Conservation (phyloP, 2,113 vertebrate species). For the Agapornis roseicollis region DNA sequence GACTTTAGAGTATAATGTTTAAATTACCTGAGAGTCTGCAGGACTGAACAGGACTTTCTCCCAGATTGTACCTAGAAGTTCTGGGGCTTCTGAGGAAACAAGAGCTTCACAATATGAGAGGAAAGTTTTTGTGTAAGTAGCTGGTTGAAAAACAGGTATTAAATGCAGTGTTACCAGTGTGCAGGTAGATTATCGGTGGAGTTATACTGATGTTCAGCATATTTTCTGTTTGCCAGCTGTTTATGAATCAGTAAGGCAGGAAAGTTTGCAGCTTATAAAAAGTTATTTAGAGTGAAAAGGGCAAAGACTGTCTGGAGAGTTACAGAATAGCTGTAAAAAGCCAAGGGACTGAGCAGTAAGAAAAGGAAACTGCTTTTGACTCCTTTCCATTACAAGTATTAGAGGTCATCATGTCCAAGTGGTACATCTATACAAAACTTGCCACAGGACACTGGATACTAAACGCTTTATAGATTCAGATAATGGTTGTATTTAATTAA, state of each 20-base stretch:
- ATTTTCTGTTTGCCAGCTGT: background rate
- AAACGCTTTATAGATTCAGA: background rate
- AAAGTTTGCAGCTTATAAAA: background rate
- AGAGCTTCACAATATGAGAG: accelerated
- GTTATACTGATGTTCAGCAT: background rate
- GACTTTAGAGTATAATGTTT: background rate
- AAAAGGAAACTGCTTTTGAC: background rate
- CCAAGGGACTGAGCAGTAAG: background rate
- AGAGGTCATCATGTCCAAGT: background rate
- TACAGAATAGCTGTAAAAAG: background rate
- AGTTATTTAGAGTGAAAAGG: background rate
- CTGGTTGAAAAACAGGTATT: background rate
- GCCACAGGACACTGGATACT: background rate
- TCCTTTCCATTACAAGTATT: background rate
- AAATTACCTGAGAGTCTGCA: background rate
- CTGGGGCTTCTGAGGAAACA: background rate
- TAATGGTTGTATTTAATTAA: background rate
- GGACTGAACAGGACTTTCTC: background rate
- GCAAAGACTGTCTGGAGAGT: background rate
- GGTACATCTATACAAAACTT: background rate
- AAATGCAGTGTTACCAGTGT: background rate
- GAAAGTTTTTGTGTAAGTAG: background rate
- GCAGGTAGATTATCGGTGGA: background rate
- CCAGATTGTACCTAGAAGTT: background rate
- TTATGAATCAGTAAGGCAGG: background rate